A percentile compares a stretch with the other conserved stretches of the same genome.
Conservation (phyloP, 2,888 invertebrate species). For the Tineola bisselliella region DNA sequence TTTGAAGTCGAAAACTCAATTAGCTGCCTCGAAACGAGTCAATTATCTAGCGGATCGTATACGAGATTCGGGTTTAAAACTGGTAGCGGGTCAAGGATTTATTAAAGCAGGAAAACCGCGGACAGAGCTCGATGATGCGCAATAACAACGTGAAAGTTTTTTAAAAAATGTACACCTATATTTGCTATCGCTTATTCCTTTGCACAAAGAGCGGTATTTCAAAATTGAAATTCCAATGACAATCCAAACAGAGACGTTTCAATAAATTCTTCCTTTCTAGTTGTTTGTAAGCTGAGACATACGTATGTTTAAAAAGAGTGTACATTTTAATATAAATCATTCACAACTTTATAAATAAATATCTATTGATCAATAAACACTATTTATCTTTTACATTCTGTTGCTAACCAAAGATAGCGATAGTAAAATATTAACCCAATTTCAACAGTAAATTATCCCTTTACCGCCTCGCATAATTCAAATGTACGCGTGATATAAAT, state of each 20-base stretch:
- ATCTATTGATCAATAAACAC: no score
- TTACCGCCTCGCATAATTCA: not conserved
- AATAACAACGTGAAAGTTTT: not conserved
- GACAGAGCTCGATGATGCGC: not conserved
- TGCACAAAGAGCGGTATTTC: not conserved
- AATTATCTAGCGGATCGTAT: not conserved
- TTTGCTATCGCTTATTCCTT: not conserved
- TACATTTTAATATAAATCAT: no score
- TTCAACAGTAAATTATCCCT: no score
- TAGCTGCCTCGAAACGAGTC: not conserved
- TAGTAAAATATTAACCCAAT: no score
- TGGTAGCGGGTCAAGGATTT: not conserved
- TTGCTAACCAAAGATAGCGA: no score
- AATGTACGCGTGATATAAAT: not conserved
- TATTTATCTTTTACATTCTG: no score
- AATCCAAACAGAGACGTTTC: no score
- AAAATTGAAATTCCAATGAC: not conserved
- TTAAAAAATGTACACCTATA: no score
- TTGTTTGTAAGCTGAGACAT: no score
- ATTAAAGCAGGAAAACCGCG: not conserved
- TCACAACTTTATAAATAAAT: no score
- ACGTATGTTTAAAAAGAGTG: no score
- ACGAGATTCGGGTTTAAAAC: not conserved
- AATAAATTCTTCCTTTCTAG: no score
- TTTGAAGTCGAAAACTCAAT: slow-evolving; percentile 9